Conservation (phyloP, 2,888 invertebrate species). For the Smittia sp. region DNA sequence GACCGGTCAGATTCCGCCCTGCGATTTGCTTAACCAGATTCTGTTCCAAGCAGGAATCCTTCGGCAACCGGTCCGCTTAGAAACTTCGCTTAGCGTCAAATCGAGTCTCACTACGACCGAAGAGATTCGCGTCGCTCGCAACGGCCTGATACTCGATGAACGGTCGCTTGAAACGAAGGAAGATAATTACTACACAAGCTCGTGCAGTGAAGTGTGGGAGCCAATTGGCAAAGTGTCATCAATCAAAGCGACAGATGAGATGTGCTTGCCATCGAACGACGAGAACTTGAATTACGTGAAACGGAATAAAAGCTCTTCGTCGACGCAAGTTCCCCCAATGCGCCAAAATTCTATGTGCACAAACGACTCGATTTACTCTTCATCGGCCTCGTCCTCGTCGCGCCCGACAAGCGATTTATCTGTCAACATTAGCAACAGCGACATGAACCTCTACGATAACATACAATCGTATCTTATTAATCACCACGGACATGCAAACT, state of each 20-base stretch:
- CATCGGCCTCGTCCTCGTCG: conserved; percentile 37
- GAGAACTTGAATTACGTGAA: conserved; percentile 34
- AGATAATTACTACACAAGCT: conserved; percentile 66
- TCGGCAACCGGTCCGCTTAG: conserved; percentile 66
- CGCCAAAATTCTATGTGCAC: conserved; percentile 40
- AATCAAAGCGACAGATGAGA: conserved; percentile 16
- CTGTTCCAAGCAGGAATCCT: conserved; percentile 64
- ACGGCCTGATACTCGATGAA: conserved; percentile 68
- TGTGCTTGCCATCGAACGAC: not conserved
- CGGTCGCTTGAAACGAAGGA: conserved; percentile 68
- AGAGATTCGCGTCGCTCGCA: conserved; percentile 66
- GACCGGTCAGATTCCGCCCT: conserved; percentile 68
- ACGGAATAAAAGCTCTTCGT: conserved; percentile 31
- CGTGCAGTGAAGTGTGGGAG: conserved; percentile 66
- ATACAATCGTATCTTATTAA: conserved; percentile 40
- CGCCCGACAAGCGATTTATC: conserved; percentile 40
- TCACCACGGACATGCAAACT: conserved; percentile 25
- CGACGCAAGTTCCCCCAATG: conserved; percentile 30
- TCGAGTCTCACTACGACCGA: conserved; percentile 69
- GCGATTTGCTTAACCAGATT: conserved; percentile 67
- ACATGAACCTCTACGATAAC: conserved; percentile 40
- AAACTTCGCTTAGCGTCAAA: conserved; percentile 69
- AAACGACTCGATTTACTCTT: conserved; percentile 38
- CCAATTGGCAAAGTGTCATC: conserved; percentile 50
- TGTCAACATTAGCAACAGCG: conserved; percentile 31